Conservation (phyloP, 2,797 vertebrate species). For the Labeo calbasu region DNA sequence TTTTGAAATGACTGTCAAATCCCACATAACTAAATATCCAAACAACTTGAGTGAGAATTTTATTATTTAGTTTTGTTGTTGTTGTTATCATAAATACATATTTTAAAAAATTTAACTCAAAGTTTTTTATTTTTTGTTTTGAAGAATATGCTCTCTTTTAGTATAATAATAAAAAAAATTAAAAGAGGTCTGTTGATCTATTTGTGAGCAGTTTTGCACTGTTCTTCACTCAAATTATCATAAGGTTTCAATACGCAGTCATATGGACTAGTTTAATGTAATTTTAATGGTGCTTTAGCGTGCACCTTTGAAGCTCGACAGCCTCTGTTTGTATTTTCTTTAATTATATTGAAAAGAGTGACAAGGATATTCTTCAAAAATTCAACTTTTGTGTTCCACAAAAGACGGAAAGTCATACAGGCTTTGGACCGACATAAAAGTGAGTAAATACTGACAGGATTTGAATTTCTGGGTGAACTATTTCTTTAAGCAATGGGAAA, state of each 20-base stretch:
- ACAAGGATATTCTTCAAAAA: background rate
- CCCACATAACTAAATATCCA: too few species aligned
- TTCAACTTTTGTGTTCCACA: background rate
- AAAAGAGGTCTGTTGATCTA: background rate
- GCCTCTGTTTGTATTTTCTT: background rate
- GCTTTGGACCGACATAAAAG: background rate
- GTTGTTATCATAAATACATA: background rate
- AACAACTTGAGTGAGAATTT: too few species aligned
- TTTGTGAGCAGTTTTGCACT: background rate
- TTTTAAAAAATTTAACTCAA: too few species aligned
- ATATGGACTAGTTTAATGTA: background rate
- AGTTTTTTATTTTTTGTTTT: background rate
- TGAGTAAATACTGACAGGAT: conserved; percentile 9
- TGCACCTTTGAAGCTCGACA: background rate
- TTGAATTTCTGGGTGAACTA: background rate
- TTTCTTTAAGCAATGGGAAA: background rate
- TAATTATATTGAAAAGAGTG: conserved; percentile 2
- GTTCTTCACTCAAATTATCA: background rate
- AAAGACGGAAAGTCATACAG: background rate
- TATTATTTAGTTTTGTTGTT: too few species aligned
- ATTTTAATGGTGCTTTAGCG: background rate
- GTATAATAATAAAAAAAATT: too few species aligned
- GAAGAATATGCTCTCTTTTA: background rate
- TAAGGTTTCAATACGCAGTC: background rate
- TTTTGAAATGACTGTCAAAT: too few species aligned